Evolutionary conservation across 2,888 invertebrate species (phyloP).

Genomic region (Esperia sulphurella): DNA sequence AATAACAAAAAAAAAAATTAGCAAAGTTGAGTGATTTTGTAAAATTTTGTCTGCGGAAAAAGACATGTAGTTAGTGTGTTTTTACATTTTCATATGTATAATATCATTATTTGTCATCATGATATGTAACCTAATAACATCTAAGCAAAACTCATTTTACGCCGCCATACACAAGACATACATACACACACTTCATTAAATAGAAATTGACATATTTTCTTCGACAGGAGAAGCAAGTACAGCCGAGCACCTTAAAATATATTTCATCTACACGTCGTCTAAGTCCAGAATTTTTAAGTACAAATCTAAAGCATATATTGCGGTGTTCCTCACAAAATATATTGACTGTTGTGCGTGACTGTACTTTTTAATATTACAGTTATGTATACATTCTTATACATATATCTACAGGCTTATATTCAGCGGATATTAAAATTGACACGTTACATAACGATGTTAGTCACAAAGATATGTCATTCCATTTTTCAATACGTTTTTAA

Average conservation of each 20-base stretch:
- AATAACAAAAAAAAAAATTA: slow-evolving; percentile 20
- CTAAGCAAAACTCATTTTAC: slow-evolving; percentile 41
- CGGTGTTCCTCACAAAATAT: slow-evolving; percentile 45
- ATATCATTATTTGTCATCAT: slow-evolving; percentile 63
- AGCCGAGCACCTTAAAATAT: slow-evolving; percentile 43
- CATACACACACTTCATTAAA: slow-evolving; percentile 19
- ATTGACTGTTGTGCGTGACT: slow-evolving; percentile 49
- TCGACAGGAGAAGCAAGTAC: slow-evolving; percentile 48
- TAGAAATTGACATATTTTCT: slow-evolving; percentile 46
- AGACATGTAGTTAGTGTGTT: slow-evolving; percentile 31
- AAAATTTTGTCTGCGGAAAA: slow-evolving; percentile 26
- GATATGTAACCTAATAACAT: slow-evolving; percentile 59
- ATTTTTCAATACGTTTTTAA: slow-evolving; percentile 16
- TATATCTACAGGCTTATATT: slow-evolving; percentile 29
- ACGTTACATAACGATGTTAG: slow-evolving; percentile 21
- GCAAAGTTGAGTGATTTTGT: slow-evolving; percentile 24
- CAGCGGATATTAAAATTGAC: slow-evolving; percentile 43
- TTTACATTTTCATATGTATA: slow-evolving; percentile 12
- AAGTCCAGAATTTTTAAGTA: slow-evolving; percentile 41
- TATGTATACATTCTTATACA: slow-evolving; percentile 30
- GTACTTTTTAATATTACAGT: slow-evolving; percentile 32
- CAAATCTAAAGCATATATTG: slow-evolving; percentile 47
- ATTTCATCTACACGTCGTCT: slow-evolving; percentile 20
- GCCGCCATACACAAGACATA: slow-evolving; percentile 16
- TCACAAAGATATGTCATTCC: slow-evolving; percentile 59